A percentile compares a stretch with the other conserved stretches of the same genome.
Conservation (phyloP, 2,113 vertebrate genomes). For the Podilymbus podiceps region DNA sequence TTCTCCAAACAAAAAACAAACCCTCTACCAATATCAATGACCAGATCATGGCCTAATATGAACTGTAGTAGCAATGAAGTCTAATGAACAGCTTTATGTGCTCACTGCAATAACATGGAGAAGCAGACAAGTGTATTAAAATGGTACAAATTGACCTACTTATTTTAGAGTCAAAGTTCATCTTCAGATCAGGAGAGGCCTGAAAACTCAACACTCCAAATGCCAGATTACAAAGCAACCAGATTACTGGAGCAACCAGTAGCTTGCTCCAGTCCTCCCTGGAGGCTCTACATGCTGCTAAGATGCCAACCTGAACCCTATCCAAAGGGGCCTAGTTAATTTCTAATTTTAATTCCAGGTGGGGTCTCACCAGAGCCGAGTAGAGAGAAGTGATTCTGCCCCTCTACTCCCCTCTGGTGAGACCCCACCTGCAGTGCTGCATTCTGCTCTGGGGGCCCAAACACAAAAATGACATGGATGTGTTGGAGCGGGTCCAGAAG, state of each 20-base stretch:
- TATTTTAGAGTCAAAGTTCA: neutral
- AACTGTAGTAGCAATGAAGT: neutral
- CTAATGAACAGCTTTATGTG: neutral
- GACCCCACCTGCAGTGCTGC: no score
- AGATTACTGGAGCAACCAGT: no score
- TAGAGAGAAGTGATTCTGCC: no score
- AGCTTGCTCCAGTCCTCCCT: neutral
- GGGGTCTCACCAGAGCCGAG: no score
- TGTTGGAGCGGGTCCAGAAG: no score
- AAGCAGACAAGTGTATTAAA: neutral
- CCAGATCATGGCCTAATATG: neutral
- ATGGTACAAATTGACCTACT: neutral
- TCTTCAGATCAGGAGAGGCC: neutral
- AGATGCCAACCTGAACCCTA: neutral
- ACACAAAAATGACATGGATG: no score
- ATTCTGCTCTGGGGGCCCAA: no score
- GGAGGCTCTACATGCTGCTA: neutral
- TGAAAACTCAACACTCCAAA: neutral
- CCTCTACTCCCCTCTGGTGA: no score
- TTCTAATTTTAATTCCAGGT: no score
- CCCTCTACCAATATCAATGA: neutral
- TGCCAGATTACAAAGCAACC: no score
- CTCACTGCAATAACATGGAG: neutral
- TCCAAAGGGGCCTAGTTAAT: neutral
- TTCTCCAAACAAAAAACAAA: neutral